Conservation (phyloP, 1,140 invertebrate genomes). For the Neodiprion fabricii region DNA sequence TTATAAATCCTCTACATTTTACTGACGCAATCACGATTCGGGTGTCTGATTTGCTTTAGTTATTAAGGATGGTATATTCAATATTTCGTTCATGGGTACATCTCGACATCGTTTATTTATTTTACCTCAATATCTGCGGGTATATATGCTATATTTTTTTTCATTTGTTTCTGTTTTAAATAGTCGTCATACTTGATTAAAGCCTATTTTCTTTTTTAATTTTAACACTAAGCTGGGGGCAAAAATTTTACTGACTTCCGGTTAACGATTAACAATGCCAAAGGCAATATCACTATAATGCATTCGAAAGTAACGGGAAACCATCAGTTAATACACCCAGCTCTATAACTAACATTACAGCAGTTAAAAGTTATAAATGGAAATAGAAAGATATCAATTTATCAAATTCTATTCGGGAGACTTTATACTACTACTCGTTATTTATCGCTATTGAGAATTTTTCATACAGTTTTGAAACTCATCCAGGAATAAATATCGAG, state of each 20-base stretch:
- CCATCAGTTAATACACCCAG: neutral
- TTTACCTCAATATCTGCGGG: neutral
- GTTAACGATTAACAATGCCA: neutral
- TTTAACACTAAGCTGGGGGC: conserved; percentile 4
- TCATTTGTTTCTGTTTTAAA: neutral
- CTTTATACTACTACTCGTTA: neutral
- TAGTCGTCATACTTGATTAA: neutral
- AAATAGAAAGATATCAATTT: conserved; percentile 8
- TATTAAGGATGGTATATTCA: too few relatives aligned
- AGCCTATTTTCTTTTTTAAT: neutral
- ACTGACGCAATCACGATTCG: too few relatives aligned
- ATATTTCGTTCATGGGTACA: neutral
- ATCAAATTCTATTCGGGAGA: conserved; percentile 1
- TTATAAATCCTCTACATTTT: too few relatives aligned
- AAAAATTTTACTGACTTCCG: neutral
- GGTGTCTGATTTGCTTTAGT: too few relatives aligned
- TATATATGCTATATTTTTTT: neutral
- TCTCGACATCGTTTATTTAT: neutral
- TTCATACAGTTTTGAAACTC: neutral
- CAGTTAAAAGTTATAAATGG: conserved; percentile 7
- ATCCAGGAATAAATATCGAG: neutral
- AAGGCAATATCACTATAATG: neutral
- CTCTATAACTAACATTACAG: conserved; percentile 3
- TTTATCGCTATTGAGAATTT: neutral
- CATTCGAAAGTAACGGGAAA: neutral